Percentiles rank a stretch among this genome's conserved stretches.
Evolutionary conservation across 2,888 invertebrate species (phyloP).

Genomic region (Acanthosoma haemorrhoidale): DNA sequence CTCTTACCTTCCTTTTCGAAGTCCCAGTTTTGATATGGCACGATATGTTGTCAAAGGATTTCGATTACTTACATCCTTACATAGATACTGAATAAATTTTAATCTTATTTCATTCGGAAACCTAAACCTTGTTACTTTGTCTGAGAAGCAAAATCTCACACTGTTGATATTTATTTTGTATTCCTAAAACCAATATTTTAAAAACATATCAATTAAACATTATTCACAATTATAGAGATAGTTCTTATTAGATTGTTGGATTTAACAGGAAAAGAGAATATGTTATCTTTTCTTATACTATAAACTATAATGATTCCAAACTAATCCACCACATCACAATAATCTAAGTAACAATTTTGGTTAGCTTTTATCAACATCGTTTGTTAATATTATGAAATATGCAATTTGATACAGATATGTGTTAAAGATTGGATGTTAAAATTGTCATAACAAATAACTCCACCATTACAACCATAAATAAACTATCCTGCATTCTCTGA

Average conservation of each 20-base stretch:
- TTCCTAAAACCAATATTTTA: not conserved
- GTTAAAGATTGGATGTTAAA: too few species aligned
- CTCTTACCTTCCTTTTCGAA: conserved; percentile 11
- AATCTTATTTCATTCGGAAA: conserved; percentile 16
- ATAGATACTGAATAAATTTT: conserved; percentile 8
- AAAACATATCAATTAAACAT: not conserved
- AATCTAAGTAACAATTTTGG: too few species aligned
- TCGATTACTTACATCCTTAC: conserved; percentile 13
- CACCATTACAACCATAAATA: too few species aligned
- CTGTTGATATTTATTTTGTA: not conserved
- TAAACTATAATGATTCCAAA: not conserved
- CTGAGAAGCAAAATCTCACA: not conserved
- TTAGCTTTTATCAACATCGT: too few species aligned
- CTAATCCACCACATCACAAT: too few species aligned
- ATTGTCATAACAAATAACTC: too few species aligned
- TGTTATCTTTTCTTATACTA: not conserved
- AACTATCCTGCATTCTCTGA: too few species aligned
- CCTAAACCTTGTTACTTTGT: not conserved
- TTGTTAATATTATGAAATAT: too few species aligned
- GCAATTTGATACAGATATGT: too few species aligned
- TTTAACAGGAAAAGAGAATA: not conserved
- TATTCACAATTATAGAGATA: too few species aligned
- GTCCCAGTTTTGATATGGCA: not conserved
- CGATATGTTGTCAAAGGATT: not conserved
- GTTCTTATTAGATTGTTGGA: too few species aligned